Conservation (phyloP, 2,797 vertebrate species). For the Enteromius paludinosus region DNA sequence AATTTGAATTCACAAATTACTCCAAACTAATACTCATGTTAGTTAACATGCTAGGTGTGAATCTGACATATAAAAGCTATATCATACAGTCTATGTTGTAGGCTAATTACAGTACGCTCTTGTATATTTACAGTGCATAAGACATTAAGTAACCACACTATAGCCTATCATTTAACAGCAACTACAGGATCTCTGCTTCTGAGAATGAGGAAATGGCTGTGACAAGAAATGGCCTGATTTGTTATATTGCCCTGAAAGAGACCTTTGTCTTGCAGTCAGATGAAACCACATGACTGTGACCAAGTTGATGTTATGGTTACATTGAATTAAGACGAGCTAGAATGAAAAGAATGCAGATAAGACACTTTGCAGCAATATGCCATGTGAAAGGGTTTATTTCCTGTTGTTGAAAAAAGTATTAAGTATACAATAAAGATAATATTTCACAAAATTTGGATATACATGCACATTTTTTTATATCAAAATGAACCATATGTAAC, state of each 20-base stretch:
- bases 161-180: not conserved
- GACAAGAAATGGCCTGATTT: constrained; percentile 34
- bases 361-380: constrained; percentile 15
- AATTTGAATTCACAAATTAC: not conserved
- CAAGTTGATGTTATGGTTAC: constrained; percentile 41
- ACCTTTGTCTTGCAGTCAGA: constrained; percentile 34
- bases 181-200: not conserved
- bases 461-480: not conserved
- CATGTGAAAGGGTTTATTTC: constrained; percentile 54
- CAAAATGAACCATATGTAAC: not conserved
- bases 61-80: not conserved
- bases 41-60: not conserved
- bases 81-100: not conserved
- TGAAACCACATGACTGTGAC: constrained; percentile 66
- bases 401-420: not conserved
- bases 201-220: not conserved
- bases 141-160: not conserved
- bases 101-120: not conserved
- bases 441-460: not conserved
- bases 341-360: constrained; percentile 34
- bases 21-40: not conserved
- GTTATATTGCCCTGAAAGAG: constrained; percentile 58
- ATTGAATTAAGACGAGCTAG: constrained; percentile 63
- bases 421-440: not conserved
- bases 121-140: not conserved